Conservation (phyloP, 2,888 invertebrate species). For the Nephrotoma flavescens region DNA sequence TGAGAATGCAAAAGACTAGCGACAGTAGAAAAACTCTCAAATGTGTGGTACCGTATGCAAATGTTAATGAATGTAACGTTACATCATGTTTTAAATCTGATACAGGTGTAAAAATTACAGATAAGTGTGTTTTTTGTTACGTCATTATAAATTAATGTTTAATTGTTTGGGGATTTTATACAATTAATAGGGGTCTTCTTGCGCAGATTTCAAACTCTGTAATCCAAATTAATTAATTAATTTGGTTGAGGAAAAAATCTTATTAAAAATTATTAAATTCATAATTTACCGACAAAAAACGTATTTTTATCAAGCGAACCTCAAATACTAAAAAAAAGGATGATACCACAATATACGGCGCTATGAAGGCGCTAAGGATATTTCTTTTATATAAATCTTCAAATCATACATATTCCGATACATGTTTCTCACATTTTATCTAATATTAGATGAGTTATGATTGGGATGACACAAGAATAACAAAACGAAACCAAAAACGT, state of each 20-base stretch:
- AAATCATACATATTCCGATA: not conserved
- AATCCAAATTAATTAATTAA: not conserved
- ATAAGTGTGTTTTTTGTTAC: too few species aligned
- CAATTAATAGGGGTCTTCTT: too few species aligned
- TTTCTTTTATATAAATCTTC: not conserved
- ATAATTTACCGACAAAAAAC: not conserved
- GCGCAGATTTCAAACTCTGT: not conserved
- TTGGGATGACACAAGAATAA: constrained; percentile 3
- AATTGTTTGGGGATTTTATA: too few species aligned
- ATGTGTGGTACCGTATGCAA: too few species aligned
- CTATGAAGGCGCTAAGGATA: not conserved
- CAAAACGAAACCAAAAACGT: not conserved
- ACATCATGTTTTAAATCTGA: too few species aligned
- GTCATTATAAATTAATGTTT: too few species aligned
- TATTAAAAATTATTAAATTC: not conserved
- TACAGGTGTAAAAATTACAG: too few species aligned
- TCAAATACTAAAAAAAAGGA: not conserved
- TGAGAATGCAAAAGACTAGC: too few species aligned
- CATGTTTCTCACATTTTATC: not conserved
- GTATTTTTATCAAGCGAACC: not conserved
- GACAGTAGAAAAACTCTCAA: too few species aligned
- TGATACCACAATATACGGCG: not conserved
- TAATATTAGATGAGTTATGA: not conserved
- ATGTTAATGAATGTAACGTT: too few species aligned
- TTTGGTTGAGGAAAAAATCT: not conserved